These are phyloP conservation scores for Mizuhopecten yessoensis DNA, from an alignment of 1,140 invertebrate species.

Conservation along the genomic window DNA sequence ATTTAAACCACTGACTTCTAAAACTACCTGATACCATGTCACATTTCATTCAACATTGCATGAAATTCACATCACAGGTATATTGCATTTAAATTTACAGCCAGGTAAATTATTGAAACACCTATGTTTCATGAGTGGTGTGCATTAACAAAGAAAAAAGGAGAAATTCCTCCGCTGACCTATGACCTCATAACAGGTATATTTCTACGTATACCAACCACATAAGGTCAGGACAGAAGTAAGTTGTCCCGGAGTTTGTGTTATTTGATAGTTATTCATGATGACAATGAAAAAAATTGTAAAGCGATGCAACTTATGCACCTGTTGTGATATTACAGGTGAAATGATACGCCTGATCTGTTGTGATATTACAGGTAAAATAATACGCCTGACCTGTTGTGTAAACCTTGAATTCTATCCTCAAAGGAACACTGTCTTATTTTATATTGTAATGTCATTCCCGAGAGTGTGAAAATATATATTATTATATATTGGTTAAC, in stretches of 20 bases:
- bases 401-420: neutral
- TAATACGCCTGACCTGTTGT: neutral
- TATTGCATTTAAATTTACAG: constrained; percentile 1
- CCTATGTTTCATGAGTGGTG: neutral
- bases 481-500: too few species aligned
- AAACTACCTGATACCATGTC: neutral
- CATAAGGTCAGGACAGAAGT: neutral
- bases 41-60: neutral
- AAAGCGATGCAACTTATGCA: neutral
- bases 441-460: too few species aligned
- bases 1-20: neutral
- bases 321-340: neutral
- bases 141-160: neutral
- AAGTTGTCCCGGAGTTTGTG: neutral
- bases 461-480: too few species aligned
- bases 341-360: neutral
- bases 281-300: constrained; percentile 1
- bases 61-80: neutral
- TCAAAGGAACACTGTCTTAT: too few species aligned
- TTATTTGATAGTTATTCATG: constrained; percentile 5
- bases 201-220: neutral
- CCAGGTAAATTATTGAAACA: neutral
- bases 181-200: neutral
- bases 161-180: neutral
- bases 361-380: neutral